Conservation (phyloP, 2,113 vertebrate genomes). For the Cettia cetti region DNA sequence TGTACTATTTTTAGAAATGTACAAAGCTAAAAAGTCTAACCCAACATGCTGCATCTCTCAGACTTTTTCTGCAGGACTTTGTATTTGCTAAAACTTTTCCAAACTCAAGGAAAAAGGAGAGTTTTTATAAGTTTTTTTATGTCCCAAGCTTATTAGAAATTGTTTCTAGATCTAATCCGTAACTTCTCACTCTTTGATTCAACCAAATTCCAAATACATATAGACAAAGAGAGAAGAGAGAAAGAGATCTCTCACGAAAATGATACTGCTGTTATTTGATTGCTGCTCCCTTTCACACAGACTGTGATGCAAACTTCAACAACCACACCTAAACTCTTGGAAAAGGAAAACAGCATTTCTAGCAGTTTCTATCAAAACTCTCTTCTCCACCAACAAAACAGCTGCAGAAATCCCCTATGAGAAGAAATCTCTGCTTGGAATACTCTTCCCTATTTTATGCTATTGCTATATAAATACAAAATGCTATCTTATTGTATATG, state of each 20-base stretch:
- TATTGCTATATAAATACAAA: background rate
- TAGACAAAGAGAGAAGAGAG: background rate
- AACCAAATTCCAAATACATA: background rate
- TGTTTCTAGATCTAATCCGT: background rate
- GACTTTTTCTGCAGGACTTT: background rate
- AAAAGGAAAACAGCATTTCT: background rate
- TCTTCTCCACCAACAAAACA: background rate
- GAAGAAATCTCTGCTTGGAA: background rate
- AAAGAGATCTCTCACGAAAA: background rate
- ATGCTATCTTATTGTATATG: background rate
- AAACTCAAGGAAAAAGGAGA: background rate
- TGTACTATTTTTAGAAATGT: background rate
- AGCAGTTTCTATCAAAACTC: background rate
- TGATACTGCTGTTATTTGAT: background rate
- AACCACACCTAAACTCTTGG: background rate
- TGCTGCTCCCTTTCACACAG: background rate
- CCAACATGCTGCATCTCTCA: background rate
- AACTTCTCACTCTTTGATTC: background rate
- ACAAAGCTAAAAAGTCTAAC: background rate
- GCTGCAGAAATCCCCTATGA: background rate
- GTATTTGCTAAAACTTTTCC: background rate
- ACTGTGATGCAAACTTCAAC: background rate
- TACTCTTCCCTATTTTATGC: background rate
- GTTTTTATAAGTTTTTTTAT: background rate
- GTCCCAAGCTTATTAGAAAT: background rate